These are phyloP conservation scores for Colaptes auratus DNA, from an alignment of 2,113 vertebrate species.

Conservation along the genomic window DNA sequence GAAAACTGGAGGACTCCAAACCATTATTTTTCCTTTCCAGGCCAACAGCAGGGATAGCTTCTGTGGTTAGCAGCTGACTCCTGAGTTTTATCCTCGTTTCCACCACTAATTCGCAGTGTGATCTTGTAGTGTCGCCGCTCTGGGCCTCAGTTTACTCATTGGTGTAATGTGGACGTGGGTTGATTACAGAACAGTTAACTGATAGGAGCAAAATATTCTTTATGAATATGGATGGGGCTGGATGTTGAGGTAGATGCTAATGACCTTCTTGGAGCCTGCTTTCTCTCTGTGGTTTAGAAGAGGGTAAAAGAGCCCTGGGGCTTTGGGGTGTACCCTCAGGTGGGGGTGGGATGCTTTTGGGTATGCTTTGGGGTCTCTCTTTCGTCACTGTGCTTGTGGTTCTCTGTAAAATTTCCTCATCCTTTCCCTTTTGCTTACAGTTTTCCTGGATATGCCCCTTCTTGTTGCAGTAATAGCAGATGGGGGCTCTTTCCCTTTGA, in stretches of 20 bases:
- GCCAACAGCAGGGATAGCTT: constrained; percentile 43
- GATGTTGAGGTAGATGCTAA: background rate
- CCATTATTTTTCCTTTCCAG: constrained; percentile 50
- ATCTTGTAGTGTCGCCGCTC: background rate
- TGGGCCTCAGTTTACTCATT: background rate
- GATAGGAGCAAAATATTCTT: background rate
- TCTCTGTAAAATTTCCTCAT: no score
- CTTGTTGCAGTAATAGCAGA: no score
- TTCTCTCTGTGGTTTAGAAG: background rate
- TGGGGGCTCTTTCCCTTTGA: no score
- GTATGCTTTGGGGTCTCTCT: no score
- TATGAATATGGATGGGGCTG: background rate
- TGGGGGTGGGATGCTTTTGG: no score
- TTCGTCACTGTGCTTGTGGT: no score
- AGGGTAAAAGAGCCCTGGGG: background rate
- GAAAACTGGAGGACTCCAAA: constrained; percentile 56
- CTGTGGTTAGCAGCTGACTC: constrained; percentile 56
- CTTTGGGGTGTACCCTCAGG: no score
- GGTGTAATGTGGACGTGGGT: background rate
- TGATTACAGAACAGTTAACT: background rate
- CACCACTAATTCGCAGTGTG: background rate
- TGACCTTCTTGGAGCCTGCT: background rate
- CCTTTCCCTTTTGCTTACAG: no score
- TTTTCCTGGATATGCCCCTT: no score
- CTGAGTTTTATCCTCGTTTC: constrained; percentile 19